phyloP scores from a whole-genome alignment of 2,797 vertebrate genomes.

The Eulemur coronatus region DNA sequence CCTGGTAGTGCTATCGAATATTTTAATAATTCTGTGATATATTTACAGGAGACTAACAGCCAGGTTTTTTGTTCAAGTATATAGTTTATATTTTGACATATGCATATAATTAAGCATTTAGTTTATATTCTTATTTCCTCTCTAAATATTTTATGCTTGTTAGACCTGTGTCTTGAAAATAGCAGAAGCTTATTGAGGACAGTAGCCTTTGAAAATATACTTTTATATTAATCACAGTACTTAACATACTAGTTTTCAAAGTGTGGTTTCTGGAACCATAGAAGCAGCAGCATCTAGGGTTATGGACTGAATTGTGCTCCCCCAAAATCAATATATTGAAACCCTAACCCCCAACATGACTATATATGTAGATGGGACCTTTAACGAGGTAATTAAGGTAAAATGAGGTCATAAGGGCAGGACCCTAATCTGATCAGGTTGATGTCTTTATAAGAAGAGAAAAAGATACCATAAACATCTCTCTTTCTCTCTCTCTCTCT shows the following conservation, averaged over 20 bases:
- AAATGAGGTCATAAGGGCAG: neutral
- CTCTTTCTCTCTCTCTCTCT: neutral
- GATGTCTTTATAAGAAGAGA: neutral
- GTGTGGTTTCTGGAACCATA: slow-evolving; percentile 12
- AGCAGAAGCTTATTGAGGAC: neutral
- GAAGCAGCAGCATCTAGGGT: neutral
- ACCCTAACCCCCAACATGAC: neutral
- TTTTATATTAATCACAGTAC: neutral
- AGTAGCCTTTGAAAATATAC: neutral
- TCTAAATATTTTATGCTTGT: neutral
- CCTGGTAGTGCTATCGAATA: neutral
- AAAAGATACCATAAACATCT: neutral
- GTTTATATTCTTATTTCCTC: neutral
- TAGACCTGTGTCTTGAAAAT: neutral
- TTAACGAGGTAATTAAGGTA: neutral
- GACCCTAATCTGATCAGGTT: neutral
- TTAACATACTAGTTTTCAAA: neutral
- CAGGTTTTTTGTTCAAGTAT: neutral
- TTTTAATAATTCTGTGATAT: neutral
- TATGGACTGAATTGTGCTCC: neutral
- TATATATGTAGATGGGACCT: neutral
- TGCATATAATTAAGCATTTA: neutral
- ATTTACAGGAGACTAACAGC: neutral
- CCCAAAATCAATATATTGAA: neutral
- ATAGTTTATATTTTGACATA: neutral